Conservation (phyloP, 2,888 invertebrate genomes). For the Atethmia centrago region DNA sequence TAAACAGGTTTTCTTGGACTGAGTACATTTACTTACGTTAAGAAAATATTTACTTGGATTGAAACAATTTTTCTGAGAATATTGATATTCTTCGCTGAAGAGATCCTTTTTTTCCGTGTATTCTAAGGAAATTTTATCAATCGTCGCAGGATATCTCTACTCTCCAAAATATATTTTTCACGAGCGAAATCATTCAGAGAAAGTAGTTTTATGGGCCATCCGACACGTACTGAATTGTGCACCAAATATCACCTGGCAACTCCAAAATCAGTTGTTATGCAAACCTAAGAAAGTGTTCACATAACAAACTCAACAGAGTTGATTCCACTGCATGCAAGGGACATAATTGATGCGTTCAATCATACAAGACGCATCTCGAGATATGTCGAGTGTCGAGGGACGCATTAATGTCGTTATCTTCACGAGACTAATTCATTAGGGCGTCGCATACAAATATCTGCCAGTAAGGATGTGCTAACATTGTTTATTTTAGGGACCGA, state of each 20-base stretch:
- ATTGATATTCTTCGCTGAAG: too few species aligned
- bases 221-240: neutral
- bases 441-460: conserved; percentile 53
- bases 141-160: neutral
- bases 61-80: too few species aligned
- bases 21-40: too few species aligned
- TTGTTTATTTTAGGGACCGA: conserved; percentile 24
- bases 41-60: too few species aligned
- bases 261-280: neutral
- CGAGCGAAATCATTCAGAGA: neutral
- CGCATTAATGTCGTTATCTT: conserved; percentile 58
- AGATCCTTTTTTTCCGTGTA: too few species aligned
- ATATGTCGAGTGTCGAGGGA: conserved; percentile 34
- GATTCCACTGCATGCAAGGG: conserved; percentile 4
- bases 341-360: conserved; percentile 56
- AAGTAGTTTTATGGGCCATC: neutral
- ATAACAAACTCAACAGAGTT: conserved; percentile 1
- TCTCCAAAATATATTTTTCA: neutral
- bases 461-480: conserved; percentile 19
- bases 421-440: conserved; percentile 62
- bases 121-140: too few species aligned
- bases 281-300: neutral
- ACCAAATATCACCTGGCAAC: neutral
- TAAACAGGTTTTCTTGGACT: too few species aligned
- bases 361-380: conserved; percentile 33